Base-by-base conservation (phyloP, 1,140 invertebrate species). In the Cheumatopsyche charites region DNA sequence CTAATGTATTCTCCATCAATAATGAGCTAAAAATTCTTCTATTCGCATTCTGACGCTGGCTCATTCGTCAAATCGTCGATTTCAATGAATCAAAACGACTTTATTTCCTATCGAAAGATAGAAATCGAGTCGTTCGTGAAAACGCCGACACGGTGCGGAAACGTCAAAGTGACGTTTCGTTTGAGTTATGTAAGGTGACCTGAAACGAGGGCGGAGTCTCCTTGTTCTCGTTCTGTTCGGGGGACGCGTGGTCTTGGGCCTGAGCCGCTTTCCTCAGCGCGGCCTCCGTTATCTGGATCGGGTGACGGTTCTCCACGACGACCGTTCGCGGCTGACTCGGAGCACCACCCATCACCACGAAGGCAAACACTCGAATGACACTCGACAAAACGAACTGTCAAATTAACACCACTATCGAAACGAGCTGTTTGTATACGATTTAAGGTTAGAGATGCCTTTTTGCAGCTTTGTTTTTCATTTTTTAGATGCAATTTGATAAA, bases 281-380 rank as follows among this genome's bases (percentile, higher is more conserved):
- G n/a, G 66, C 66, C 25, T 68, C 66, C 11, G 66, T 47, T 21
- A 68, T 19, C 26, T 68, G 66, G 19, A 68, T 43, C 26, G 66
- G 49, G 6, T 29, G 19, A 7, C 29, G 47, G 66, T 68, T 68
- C 41, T 68, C 66, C 13, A 68, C 41, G 23, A 12, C 13, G 0
- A 68, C 26, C 6, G 45, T 17, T 1, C 66, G 66, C 47, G 66
- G 42, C 13, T 41, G 41, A 23, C 66, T 68, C 42, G 29, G 43
- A 11, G 65, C 6, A 9, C 43, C 43, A 1, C 65, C 65, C 65
- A 67, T 67, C 62, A 26, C 58, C 7, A 25, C 23, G 3, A 62
- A 6, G 17, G 29, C 12, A 7, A 36, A 9, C 29, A 15, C 61
- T 15, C 62, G 58, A 52, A 17, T 17, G 47, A 5, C 47, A 19